Conservation (phyloP, 2,888 invertebrate species). For the Cylindroiulus punctatus region DNA sequence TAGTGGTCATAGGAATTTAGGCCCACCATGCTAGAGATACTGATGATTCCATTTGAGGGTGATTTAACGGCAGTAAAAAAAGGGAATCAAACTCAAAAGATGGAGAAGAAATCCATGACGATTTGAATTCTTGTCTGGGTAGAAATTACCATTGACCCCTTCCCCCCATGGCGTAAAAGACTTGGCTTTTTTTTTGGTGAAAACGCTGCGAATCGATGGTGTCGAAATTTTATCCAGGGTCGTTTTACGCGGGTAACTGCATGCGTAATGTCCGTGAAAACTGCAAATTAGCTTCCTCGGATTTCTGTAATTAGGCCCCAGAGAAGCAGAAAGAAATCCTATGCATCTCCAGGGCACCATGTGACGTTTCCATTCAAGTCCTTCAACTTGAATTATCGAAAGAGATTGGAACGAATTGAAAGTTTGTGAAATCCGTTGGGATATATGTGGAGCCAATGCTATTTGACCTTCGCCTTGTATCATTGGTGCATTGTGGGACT, state of each 20-base stretch:
- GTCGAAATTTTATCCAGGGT: background rate
- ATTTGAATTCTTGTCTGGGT: background rate
- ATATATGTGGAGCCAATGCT: background rate
- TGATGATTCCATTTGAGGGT: no score
- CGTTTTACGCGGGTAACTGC: background rate
- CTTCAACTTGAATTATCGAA: background rate
- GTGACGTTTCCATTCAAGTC: no score
- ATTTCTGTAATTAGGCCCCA: background rate
- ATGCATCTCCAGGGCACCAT: background rate
- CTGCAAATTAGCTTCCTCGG: background rate
- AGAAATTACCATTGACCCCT: slow-evolving; percentile 13
- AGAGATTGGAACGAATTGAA: background rate
- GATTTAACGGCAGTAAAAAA: background rate
- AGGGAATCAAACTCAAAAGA: background rate
- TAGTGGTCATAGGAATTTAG: background rate
- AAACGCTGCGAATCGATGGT: background rate
- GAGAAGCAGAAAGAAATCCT: background rate
- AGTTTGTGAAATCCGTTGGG: background rate
- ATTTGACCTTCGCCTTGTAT: no score
- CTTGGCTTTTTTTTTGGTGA: background rate
- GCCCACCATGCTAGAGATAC: background rate
- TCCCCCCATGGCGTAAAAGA: background rate
- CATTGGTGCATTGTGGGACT: no score
- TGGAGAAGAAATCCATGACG: background rate
- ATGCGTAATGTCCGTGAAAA: background rate